Conservation (phyloP, 1,140 invertebrate genomes). For the Temnothorax longispinosus region DNA sequence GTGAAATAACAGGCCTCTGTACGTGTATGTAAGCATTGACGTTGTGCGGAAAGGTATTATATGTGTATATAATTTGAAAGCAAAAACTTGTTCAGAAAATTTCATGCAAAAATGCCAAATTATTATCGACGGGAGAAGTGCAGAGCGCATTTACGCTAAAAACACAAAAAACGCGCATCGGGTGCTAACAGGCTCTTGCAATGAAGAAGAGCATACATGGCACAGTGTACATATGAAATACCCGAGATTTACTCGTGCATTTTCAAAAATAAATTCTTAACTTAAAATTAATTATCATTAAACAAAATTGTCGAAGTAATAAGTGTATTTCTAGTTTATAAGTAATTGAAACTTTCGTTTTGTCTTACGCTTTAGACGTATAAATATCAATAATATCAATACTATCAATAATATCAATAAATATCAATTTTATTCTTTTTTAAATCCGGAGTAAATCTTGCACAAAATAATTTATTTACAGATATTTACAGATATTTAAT, state of each 20-base stretch:
- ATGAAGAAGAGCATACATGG: not conserved
- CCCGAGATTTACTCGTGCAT: not conserved
- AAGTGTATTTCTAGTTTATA: not conserved
- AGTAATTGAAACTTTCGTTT: not conserved
- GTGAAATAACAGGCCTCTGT: slow-evolving; percentile 2
- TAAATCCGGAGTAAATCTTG: not conserved
- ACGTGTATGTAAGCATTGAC: not conserved
- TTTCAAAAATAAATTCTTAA: not conserved
- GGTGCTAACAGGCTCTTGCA: not conserved
- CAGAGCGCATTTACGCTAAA: slow-evolving; percentile 42
- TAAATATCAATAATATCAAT: not conserved
- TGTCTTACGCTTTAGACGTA: not conserved
- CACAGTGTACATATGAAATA: not conserved
- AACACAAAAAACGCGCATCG: not conserved
- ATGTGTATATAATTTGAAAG: slow-evolving; percentile 18
- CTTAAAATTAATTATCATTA: not conserved
- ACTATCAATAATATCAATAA: no score
- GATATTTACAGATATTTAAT: not conserved
- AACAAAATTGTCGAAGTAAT: not conserved
- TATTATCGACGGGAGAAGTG: slow-evolving; percentile 33
- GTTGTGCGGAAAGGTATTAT: slow-evolving; percentile 18
- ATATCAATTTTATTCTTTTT: not conserved
- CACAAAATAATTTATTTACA: not conserved
- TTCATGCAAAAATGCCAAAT: slow-evolving; percentile 28
- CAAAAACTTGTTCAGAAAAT: slow-evolving; percentile 23